Conservation (phyloP, 2,888 invertebrate genomes). For the Poecilobothrus nobilitatus region DNA sequence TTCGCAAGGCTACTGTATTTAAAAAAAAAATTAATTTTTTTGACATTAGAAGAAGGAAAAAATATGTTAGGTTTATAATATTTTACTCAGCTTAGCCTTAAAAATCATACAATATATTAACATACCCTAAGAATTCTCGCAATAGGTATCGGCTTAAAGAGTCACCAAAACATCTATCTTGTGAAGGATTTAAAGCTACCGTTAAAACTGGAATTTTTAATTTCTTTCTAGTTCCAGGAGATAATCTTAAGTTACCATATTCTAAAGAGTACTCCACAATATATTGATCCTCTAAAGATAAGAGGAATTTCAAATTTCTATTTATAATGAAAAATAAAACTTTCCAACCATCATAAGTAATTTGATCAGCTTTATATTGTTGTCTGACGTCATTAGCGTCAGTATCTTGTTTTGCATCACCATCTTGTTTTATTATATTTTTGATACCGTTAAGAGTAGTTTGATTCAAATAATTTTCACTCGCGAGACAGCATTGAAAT, state of each 20-base stretch:
- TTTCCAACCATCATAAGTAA: slow-evolving; percentile 17
- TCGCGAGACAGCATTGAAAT: neutral
- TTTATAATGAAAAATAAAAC: slow-evolving; percentile 17
- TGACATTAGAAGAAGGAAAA: no score
- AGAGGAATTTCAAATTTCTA: slow-evolving; percentile 17
- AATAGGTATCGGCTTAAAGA: slow-evolving; percentile 80
- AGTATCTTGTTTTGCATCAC: neutral
- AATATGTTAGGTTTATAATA: no score
- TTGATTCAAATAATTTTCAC: slow-evolving; percentile 11
- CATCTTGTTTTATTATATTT: neutral
- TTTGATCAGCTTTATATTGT: slow-evolving; percentile 13
- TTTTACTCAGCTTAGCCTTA: no score
- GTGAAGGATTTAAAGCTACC: slow-evolving; percentile 76
- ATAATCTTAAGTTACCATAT: slow-evolving; percentile 89
- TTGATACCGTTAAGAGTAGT: slow-evolving; percentile 10
- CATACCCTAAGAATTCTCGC: slow-evolving; percentile 76
- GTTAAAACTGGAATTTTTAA: slow-evolving; percentile 88
- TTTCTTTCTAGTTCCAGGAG: slow-evolving; percentile 73
- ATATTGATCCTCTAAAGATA: slow-evolving; percentile 73
- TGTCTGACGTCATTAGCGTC: neutral
- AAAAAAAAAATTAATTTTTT: no score
- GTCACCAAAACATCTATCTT: slow-evolving; percentile 91
- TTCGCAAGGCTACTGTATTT: no score
- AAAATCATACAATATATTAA: no score
- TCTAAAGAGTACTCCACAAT: slow-evolving; percentile 97